Base-by-base conservation (phyloP, 2,113 vertebrate genomes). In the Oryzias melastigma region DNA sequence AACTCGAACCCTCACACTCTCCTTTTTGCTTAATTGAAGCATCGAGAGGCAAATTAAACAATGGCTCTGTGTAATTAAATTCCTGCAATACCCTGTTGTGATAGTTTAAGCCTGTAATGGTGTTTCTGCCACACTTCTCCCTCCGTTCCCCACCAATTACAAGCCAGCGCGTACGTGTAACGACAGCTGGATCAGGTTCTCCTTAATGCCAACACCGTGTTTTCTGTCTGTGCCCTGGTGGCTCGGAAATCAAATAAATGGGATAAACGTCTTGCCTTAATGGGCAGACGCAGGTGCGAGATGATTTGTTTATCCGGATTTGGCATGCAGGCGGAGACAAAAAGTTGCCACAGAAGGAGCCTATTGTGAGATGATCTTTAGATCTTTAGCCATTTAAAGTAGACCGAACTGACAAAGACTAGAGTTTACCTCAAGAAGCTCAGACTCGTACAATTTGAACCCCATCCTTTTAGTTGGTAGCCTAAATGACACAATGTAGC, bases 31-130 rank as follows among this genome's bases (percentile, higher is more conserved):
- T 86, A 80, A 89, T 85, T 84, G 83, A 84, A 77, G 75, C 73
- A 68, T 80, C 60, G 82, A 80, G 82, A 91, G 87, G 84, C 77
- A 89, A 90, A 90, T 89, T 82, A 87, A 91, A 90, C 85, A 91
- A 90, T 87, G 88, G 87, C 73, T 74, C 16, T 7, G 25, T 85
- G 87, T 91, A 92, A 93, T 92, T 89, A 82, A 89, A 92, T 92
- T 86, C 82, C 78, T 81, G 78, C 77, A 87, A 88, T 85, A 85
- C 88, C 88, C 86, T 86, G 76, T 85, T 88, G 89, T 91, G 86
- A 46, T 83, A 70, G 73, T 88, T 85, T 84, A 66, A 81, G 81
- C 70, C 80, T 78, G 78, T 92, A 92, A 93, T 91, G 77, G 90
- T 89, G 86, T 88, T 90, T 91, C 87, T 57, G 77, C 80, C 8